Evolutionary conservation across 1,140 invertebrate genomes (phyloP), one percentile per base, ranked within the genome.

Genomic region (Brachionus paranguensis): DNA sequence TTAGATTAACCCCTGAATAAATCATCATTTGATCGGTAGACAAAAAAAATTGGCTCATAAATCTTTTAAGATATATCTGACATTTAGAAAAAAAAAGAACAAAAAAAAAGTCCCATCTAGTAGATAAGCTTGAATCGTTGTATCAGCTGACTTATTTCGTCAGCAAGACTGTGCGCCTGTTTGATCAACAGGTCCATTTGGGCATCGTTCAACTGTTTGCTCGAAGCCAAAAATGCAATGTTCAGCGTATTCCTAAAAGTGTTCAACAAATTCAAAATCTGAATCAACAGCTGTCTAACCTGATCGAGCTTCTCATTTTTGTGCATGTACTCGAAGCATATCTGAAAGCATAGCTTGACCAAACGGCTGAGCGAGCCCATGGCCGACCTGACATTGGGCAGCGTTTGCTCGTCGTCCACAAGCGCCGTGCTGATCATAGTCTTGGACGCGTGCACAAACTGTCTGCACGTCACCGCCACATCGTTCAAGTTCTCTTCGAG

Each of bases 281-380:
- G 53, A 47, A 60, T 68, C 33, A 81, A 81, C 33, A 81, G 17
- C 33, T 81, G 53, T 65, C 78, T 43, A 45, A 81, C 41, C 45
- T 81, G 50, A 17, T 81, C 78, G 4, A 81, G 43, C n/a, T 81
- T 81, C n/a, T 81, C 53, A 81, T 81, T 47, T 81, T 68, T 60
- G 43, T 81, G 45, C 50, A 81, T 64, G 43, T 64, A 81, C 20
- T 60, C 43, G 27, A 81, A 81, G 53, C 78, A 64, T 10, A 68
- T 47, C 24, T 81, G 37, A 64, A 81, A 64, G 43, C 78, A 81
- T 3, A 27, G 20, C 17, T 64, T 81, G 20, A 81, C 78, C 33
- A 81, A 81, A 7, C n/a, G 29, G 27, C 78, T 81, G 17, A 81
- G 41, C 14, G 78, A 81, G 37, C 29, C 24, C 78, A 81, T 81